Base-by-base conservation (phyloP, 2,888 invertebrate species). In the Hirtodrosophila trivittata region DNA sequence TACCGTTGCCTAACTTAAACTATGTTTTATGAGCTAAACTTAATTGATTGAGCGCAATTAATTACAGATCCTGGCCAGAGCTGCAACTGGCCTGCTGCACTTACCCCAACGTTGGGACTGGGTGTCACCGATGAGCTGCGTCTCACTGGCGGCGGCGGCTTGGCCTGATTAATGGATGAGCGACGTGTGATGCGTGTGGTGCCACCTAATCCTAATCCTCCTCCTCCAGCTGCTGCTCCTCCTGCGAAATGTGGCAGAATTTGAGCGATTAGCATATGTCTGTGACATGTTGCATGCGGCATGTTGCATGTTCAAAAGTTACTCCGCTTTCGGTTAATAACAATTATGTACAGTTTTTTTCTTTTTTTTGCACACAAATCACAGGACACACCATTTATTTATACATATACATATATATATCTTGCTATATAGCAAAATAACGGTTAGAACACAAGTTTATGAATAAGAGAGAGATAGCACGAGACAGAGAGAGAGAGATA, bases 71-170 rank as follows among this genome's bases (percentile, higher is more conserved):
- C 18, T 21, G 41, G 21, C 21, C 8, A 6, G 9, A 7, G 4
- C n/a, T 6, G 21, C 0, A 9, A 9, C 2, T 2, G 3, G 6
- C 3, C 10, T 32, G 32, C 9, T 7, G 9, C 4, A 86, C 89
- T 89, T 87, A 91, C 90, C 87, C 86, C 88, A 59, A 88, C 78
- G 71, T 88, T 90, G 67, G 85, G 89, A 86, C 89, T 89, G 60
- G 91, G 91, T 57, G 91, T 91, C 55, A 91, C 91, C 55, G 93
- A 94, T 0, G 97, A 96, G 0, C 96, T 96, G 33, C 97, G 92
- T 46, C 97, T 92, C 38, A 96, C 95, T 0, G 97, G 96, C 28
- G 97, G 96, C 65, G 96, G 95, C 30, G 96, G 97, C 89, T 95
- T 94, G 13, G 89, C 89, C 71, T 89, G 89, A 70, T 91, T 91